A percentile compares a stretch with the other conserved stretches of the same genome.
Evolutionary conservation across 2,797 vertebrate genomes (phyloP).

Genomic region (Pipistrellus pipistrellus): DNA sequence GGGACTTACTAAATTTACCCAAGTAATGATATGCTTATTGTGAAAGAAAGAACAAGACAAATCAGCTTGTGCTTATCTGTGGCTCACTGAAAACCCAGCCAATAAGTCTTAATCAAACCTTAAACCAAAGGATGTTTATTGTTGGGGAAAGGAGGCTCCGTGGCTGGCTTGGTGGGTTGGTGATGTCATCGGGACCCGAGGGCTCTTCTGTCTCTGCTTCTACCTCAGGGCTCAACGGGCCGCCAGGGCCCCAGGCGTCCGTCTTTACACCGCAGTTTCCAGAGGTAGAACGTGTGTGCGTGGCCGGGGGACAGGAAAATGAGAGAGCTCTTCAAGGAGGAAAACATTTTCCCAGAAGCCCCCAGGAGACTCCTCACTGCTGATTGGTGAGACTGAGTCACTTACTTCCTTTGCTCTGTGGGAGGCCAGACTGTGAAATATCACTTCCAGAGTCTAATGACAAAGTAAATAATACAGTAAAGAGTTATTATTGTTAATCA

Average conservation of each 20-base stretch:
- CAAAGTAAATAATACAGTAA: background rate
- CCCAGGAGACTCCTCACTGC: background rate
- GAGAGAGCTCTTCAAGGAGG: background rate
- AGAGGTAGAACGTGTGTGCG: background rate
- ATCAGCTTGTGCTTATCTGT: background rate
- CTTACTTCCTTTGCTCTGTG: background rate
- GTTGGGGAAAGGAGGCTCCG: background rate
- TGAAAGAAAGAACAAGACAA: background rate
- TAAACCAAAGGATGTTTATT: background rate
- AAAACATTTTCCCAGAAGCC: background rate
- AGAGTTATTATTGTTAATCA: background rate
- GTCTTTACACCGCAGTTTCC: background rate
- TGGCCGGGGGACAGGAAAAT: background rate
- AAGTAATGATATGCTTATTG: background rate
- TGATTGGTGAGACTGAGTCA: background rate
- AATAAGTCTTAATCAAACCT: background rate
- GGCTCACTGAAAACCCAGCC: background rate
- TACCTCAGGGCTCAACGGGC: background rate
- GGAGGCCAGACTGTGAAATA: background rate
- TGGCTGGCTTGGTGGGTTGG: background rate
- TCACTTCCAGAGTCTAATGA: background rate
- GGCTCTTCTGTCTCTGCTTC: background rate
- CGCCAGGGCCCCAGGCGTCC: background rate
- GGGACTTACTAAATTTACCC: background rate
- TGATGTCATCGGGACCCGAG: background rate